phyloP scores from a whole-genome alignment of 92 coral and sea anemone species.

The Zoanthus sociatus region DNA sequence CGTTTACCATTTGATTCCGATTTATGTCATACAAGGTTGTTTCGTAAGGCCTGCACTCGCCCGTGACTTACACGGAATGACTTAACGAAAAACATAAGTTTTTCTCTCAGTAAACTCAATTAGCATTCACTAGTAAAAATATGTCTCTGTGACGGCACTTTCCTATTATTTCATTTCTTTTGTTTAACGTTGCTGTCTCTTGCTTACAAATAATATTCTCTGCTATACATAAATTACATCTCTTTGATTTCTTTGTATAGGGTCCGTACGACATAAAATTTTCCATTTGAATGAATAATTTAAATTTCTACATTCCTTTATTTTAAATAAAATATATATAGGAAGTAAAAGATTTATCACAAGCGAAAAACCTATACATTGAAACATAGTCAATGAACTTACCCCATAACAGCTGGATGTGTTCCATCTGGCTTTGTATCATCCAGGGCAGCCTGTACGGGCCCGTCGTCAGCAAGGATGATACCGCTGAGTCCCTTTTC shows the following conservation, averaged over 20 bases:
- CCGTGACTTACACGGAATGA: neutral
- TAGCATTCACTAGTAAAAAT: neutral
- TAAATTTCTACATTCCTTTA: too few relatives aligned
- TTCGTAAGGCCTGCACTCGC: neutral
- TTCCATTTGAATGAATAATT: neutral
- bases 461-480: slow-evolving; percentile 87
- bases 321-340: too few relatives aligned
- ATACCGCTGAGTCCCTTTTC: slow-evolving; percentile 82
- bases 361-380: too few relatives aligned
- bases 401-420: slow-evolving; percentile 99
- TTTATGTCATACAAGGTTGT: neutral
- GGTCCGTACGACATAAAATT: neutral
- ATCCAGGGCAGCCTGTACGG: slow-evolving; percentile 92
- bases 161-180: neutral
- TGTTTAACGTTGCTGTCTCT: neutral
- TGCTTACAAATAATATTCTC: neutral
- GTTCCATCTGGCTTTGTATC: slow-evolving; percentile 98
- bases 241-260: neutral
- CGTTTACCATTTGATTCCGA: neutral
- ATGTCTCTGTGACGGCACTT: neutral
- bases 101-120: neutral
- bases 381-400: slow-evolving; percentile 5
- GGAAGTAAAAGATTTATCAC: too few relatives aligned
- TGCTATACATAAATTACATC: neutral
- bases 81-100: too few relatives aligned